Conservation (phyloP, 2,113 vertebrate genomes). For the Acrocephalus arundinaceus region DNA sequence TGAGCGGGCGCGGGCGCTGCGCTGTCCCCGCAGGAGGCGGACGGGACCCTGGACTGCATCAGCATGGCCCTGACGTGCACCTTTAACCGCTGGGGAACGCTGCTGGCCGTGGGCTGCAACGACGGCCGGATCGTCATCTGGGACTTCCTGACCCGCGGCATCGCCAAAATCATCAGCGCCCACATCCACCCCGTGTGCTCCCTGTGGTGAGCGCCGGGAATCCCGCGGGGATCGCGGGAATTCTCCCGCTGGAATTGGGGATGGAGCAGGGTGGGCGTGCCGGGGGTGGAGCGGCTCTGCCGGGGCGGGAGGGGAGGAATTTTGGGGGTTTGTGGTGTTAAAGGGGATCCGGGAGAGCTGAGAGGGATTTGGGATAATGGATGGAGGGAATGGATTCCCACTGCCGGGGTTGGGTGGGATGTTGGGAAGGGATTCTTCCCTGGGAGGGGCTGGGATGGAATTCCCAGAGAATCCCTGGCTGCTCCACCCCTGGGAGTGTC, state of each 20-base stretch:
- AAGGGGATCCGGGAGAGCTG: neutral
- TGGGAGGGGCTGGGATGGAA: no score
- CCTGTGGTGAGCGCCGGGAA: conserved; percentile 76
- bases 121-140: conserved; percentile 98
- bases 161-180: conserved; percentile 97
- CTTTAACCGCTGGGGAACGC: conserved; percentile 97
- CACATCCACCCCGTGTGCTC: conserved; percentile 98
- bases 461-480: no score
- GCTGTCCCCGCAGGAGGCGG: conserved; percentile 84
- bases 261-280: neutral
- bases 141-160: conserved; percentile 96
- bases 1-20: neutral
- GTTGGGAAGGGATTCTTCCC: no score
- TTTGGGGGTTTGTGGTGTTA: no score
- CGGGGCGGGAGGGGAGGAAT: neutral
- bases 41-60: conserved; percentile 96
- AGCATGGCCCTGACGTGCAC: conserved; percentile 99
- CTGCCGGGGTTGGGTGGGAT: no score
- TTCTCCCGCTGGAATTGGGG: no score
- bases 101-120: conserved; percentile 96
- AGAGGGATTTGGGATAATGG: neutral
- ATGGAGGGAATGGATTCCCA: neutral
- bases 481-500: no score
- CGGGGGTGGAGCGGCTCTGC: neutral
- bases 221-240: no score